Percentiles rank a stretch among this genome's conserved stretches.
These are phyloP conservation scores for Thermophis baileyi DNA, from an alignment of 2,113 vertebrate genomes.

Conservation along the genomic window DNA sequence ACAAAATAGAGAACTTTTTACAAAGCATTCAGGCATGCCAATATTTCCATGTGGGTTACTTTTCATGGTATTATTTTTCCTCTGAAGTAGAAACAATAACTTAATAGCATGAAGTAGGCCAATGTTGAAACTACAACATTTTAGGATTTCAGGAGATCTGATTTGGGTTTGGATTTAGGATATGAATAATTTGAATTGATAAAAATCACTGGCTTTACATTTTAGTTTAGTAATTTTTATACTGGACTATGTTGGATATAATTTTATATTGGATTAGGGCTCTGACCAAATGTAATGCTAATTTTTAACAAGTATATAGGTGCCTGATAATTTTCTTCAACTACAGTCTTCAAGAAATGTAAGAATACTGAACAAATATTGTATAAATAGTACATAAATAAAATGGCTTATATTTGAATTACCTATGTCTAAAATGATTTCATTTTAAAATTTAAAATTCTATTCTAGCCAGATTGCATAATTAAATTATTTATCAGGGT, in stretches of 20 bases:
- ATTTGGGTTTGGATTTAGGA: neutral
- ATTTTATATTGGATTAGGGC: neutral
- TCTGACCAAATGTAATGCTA: neutral
- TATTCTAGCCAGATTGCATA: neutral
- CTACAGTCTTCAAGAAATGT: neutral
- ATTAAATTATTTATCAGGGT: neutral
- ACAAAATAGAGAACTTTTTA: conserved; percentile 1
- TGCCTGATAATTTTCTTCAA: neutral
- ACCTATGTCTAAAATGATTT: neutral
- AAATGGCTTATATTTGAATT: neutral
- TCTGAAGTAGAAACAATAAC: neutral
- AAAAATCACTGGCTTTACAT: neutral
- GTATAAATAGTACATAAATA: neutral
- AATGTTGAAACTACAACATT: neutral
- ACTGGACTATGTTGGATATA: neutral
- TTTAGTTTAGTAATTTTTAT: neutral
- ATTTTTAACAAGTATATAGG: neutral
- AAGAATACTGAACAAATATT: neutral
- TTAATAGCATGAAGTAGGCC: neutral
- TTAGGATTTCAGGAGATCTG: neutral
- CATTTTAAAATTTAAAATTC: neutral
- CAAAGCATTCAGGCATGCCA: neutral
- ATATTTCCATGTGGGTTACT: neutral
- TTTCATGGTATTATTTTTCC: neutral
- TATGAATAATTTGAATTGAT: neutral